phyloP scores from a whole-genome alignment of 1,140 invertebrate genomes.

The Leucophenga varia region DNA sequence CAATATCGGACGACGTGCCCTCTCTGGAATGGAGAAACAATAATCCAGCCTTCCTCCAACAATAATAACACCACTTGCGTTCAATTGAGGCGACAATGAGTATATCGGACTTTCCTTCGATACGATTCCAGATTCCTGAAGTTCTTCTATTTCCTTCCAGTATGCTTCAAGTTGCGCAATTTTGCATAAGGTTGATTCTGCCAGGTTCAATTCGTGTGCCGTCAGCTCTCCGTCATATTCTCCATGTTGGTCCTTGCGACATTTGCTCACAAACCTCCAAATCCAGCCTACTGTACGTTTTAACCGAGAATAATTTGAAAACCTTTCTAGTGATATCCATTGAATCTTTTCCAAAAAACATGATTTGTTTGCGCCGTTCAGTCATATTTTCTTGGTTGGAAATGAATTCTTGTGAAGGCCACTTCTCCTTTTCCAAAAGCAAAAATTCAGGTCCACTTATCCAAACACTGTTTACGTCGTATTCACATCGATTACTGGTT shows the following conservation, averaged over 20 bases:
- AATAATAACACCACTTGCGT: not conserved
- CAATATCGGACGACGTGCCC: not conserved
- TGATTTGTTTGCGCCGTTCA: not conserved
- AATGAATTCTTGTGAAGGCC: too few species aligned
- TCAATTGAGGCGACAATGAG: not conserved
- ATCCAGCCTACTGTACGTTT: not conserved
- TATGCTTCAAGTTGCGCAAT: not conserved
- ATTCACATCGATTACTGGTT: not conserved
- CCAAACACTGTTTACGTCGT: not conserved
- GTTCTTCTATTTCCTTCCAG: not conserved
- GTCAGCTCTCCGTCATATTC: not conserved
- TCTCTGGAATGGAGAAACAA: not conserved
- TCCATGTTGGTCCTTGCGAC: too few species aligned
- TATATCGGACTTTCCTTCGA: not conserved
- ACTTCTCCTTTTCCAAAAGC: not conserved
- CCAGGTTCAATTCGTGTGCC: not conserved
- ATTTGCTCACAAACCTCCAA: too few species aligned
- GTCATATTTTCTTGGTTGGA: too few species aligned
- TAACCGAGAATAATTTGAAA: not conserved
- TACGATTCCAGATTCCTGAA: not conserved
- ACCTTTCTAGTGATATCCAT: not conserved
- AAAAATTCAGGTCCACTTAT: too few species aligned
- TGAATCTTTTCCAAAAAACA: too few species aligned
- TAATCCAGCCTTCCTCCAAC: slow-evolving; percentile 1
- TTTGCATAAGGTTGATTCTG: not conserved